phyloP scores from a whole-genome alignment of 2,113 vertebrate species.

The Oceanites oceanicus region DNA sequence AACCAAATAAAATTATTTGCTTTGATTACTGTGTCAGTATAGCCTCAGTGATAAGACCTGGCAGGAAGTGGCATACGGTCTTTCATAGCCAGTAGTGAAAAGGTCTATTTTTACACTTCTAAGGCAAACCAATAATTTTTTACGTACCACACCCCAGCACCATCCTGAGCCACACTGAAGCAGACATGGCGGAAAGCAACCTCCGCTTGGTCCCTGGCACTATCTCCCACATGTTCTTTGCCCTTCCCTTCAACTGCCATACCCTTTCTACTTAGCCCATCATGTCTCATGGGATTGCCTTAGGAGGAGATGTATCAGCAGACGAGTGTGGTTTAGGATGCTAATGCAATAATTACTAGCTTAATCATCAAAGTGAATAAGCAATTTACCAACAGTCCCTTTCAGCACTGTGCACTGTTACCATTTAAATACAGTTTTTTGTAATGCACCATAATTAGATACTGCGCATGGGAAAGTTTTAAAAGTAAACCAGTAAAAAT shows the following conservation, averaged over 20 bases:
- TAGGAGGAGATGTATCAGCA: background rate
- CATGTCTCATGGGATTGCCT: background rate
- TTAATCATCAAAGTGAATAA: slow-evolving; percentile 57
- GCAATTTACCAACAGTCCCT: slow-evolving; percentile 17
- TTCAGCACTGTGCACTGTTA: background rate
- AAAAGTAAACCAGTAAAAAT: slow-evolving; percentile 54
- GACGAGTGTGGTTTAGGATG: slow-evolving; percentile 11
- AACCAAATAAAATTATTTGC: background rate
- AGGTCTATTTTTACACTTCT: background rate
- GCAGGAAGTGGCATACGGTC: background rate
- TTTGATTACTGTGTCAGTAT: background rate
- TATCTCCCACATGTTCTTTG: background rate
- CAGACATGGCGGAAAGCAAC: background rate
- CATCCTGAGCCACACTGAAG: background rate
- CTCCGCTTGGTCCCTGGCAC: background rate
- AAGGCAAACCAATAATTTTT: background rate
- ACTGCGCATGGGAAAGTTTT: slow-evolving; percentile 32
- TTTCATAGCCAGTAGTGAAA: background rate
- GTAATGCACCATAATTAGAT: slow-evolving; percentile 49
- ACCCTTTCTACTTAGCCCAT: background rate
- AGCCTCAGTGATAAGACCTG: background rate
- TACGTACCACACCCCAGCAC: background rate
- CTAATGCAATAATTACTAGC: slow-evolving; percentile 55
- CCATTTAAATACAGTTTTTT: slow-evolving; percentile 24
- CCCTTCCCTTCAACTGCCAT: background rate